A percentile compares a stretch with the other conserved stretches of the same genome.
phyloP scores from a whole-genome alignment of 2,888 invertebrate genomes.

The Synergus laeviventris region DNA sequence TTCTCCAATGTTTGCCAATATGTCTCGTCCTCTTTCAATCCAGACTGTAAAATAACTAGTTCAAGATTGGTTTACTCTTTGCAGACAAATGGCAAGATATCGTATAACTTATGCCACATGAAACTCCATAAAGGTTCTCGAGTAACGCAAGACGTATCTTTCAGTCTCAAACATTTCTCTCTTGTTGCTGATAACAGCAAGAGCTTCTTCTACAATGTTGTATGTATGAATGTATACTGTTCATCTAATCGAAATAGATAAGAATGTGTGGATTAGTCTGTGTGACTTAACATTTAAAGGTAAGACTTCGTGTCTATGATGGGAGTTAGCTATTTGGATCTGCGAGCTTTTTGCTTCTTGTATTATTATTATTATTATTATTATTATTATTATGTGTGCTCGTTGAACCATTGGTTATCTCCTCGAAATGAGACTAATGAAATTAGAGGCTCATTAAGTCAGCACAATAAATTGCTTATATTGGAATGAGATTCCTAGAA shows the following conservation, averaged over 20 bases:
- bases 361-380: no score
- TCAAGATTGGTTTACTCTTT: slow-evolving; percentile 14
- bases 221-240: slow-evolving; percentile 25
- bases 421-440: slow-evolving; percentile 57
- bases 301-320: neutral
- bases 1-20: slow-evolving; percentile 30
- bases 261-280: slow-evolving; percentile 7
- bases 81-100: slow-evolving; percentile 23
- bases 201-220: slow-evolving; percentile 13
- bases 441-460: slow-evolving; percentile 63
- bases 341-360: slow-evolving; percentile 10
- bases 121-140: slow-evolving; percentile 40
- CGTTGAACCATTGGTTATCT: slow-evolving; percentile 52
- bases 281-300: slow-evolving; percentile 44
- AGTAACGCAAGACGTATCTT: slow-evolving; percentile 47
- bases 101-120: slow-evolving; percentile 31
- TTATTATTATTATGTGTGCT: neutral
- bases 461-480: slow-evolving; percentile 57
- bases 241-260: slow-evolving; percentile 25
- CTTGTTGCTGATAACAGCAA: slow-evolving; percentile 47
- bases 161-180: slow-evolving; percentile 43
- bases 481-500: slow-evolving; percentile 39
- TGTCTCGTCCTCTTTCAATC: slow-evolving; percentile 6
- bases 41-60: slow-evolving; percentile 9
- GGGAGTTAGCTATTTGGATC: slow-evolving; percentile 9